These are phyloP conservation scores for Paragorgia papillata DNA, from an alignment of 92 coral and sea anemone genomes.

Conservation along the genomic window DNA sequence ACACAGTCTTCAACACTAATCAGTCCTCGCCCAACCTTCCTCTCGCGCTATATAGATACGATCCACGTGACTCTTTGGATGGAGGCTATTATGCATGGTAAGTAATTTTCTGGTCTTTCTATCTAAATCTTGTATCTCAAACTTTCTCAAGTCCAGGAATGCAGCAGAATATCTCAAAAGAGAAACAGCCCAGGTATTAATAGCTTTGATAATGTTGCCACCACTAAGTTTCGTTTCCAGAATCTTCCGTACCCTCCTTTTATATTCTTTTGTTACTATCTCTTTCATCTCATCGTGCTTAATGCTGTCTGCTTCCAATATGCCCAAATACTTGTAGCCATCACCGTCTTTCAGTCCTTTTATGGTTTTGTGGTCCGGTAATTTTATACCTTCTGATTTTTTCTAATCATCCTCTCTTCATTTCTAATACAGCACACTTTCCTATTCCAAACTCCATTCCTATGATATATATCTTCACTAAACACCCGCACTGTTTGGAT, in stretches of 20 bases:
- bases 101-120: slow-evolving; percentile 12
- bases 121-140: slow-evolving; percentile 2
- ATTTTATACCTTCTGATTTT: slow-evolving; percentile 25
- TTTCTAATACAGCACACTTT: slow-evolving; percentile 56
- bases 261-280: not conserved
- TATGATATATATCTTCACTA: slow-evolving; percentile 53
- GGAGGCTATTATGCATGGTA: slow-evolving; percentile 11
- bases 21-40: slow-evolving; percentile 48
- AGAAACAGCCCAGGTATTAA: slow-evolving; percentile 1
- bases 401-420: too few relatives aligned
- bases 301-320: slow-evolving; percentile 16
- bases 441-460: slow-evolving; percentile 52
- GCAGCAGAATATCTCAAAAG: slow-evolving; percentile 8
- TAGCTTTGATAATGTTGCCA: slow-evolving; percentile 2
- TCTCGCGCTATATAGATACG: slow-evolving; percentile 35
- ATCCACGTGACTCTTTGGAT: slow-evolving; percentile 12
- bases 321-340: slow-evolving; percentile 22
- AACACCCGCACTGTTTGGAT: slow-evolving; percentile 51
- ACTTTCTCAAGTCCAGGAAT: slow-evolving; percentile 16
- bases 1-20: slow-evolving; percentile 21
- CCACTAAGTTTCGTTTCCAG: slow-evolving; percentile 9
- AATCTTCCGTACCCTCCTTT: not conserved
- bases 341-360: slow-evolving; percentile 34
- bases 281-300: slow-evolving; percentile 3
- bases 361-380: slow-evolving; percentile 44